Percentiles rank a stretch among this genome's conserved stretches.
Conservation (phyloP, 2,113 vertebrate genomes). For the Columba janthina region DNA sequence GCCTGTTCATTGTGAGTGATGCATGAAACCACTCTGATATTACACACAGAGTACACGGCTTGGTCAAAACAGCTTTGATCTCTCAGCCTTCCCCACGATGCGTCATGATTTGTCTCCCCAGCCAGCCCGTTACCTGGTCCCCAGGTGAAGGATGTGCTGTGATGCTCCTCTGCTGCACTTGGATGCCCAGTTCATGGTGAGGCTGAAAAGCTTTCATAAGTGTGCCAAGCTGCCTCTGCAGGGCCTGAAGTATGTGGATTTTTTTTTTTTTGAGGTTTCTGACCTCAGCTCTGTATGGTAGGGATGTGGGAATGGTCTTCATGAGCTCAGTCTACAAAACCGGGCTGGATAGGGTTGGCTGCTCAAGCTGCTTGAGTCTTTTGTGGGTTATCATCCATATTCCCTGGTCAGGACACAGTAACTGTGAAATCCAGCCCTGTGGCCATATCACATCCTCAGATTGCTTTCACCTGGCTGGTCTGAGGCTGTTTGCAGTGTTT, state of each 20-base stretch:
- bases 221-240: neutral
- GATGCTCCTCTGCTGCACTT: neutral
- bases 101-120: neutral
- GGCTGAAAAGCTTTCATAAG: neutral
- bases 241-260: neutral
- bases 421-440: neutral
- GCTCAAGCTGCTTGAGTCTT: neutral
- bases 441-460: neutral
- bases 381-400: neutral
- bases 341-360: neutral
- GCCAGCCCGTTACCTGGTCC: neutral
- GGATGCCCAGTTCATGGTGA: neutral
- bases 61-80: neutral
- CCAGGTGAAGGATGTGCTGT: accelerated
- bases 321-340: neutral
- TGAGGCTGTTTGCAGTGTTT: neutral
- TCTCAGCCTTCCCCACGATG: neutral
- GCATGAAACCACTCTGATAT: neutral
- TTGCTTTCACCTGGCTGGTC: neutral
- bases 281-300: neutral
- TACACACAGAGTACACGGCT: neutral
- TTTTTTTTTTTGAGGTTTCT: neutral
- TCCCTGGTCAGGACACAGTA: neutral
- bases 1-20: neutral
- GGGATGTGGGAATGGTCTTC: neutral